A percentile compares a stretch with the other conserved stretches of the same genome.
phyloP scores from a whole-genome alignment of 2,888 invertebrate species.

The Microchrysa polita region DNA sequence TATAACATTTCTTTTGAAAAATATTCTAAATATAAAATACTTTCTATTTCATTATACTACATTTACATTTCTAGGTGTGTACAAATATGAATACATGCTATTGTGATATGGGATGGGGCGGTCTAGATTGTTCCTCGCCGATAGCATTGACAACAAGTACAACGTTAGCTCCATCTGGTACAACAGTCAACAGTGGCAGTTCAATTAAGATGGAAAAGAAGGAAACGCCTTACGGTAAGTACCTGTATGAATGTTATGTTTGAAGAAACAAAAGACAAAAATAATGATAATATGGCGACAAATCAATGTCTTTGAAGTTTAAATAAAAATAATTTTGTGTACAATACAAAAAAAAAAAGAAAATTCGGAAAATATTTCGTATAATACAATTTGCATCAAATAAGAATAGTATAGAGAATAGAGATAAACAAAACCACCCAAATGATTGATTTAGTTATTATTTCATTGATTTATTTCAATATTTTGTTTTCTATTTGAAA shows the following conservation, averaged over 20 bases:
- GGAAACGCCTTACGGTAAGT: constrained; percentile 93
- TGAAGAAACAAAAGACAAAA: not conserved
- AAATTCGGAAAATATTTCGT: no score
- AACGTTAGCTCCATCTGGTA: constrained; percentile 66
- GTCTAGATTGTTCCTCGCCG: constrained; percentile 85
- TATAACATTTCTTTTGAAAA: constrained; percentile 2
- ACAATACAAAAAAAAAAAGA: not conserved
- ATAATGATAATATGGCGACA: not conserved
- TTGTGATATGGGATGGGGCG: constrained; percentile 88
- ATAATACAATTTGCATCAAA: no score
- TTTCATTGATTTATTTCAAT: not conserved
- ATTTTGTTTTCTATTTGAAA: no score
- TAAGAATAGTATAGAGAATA: no score
- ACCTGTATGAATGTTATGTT: not conserved
- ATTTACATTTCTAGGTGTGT: constrained; percentile 73
- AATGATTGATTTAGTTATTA: constrained; percentile 27
- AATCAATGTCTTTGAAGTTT: not conserved
- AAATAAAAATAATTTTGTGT: constrained; percentile 1
- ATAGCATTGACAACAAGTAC: constrained; percentile 72
- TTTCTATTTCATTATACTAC: not conserved
- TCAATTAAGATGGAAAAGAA: constrained; percentile 80
- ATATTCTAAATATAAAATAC: constrained; percentile 3
- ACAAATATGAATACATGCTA: constrained; percentile 93
- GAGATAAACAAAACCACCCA: not conserved
- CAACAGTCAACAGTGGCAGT: constrained; percentile 69